Conservation (phyloP, 2,888 invertebrate species). For the Amblyjoppa proteus region DNA sequence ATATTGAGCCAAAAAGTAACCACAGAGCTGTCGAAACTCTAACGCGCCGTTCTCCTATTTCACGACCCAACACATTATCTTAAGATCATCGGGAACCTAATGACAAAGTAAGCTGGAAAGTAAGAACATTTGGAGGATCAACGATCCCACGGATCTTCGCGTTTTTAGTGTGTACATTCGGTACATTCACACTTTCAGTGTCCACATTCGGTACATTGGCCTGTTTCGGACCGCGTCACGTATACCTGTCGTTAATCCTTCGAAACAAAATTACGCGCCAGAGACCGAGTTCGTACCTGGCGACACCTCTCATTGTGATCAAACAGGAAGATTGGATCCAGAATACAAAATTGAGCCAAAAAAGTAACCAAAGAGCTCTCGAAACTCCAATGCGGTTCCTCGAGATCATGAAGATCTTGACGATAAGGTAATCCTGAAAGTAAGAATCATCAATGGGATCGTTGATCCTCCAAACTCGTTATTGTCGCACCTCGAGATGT, state of each 20-base stretch:
- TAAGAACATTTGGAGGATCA: neutral
- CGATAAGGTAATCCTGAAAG: neutral
- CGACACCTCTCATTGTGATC: conserved; percentile 30
- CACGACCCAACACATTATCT: neutral
- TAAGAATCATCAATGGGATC: conserved; percentile 5
- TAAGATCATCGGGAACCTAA: neutral
- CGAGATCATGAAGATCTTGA: neutral
- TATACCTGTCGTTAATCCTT: conserved; percentile 32
- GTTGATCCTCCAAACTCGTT: conserved; percentile 33
- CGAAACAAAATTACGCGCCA: conserved; percentile 8
- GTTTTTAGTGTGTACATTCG: neutral
- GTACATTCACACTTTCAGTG: neutral
- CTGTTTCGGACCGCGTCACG: neutral
- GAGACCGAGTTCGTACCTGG: neutral
- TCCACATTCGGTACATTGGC: neutral
- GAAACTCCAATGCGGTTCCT: neutral
- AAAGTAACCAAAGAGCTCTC: neutral
- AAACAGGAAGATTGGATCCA: neutral
- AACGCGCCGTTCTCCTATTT: neutral
- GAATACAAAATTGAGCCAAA: conserved; percentile 9
- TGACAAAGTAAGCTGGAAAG: neutral
- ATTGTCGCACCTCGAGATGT: conserved; percentile 45
- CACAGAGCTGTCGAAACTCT: conserved; percentile 2
- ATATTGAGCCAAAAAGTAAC: neutral
- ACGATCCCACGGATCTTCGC: neutral